phyloP scores from a whole-genome alignment of 2,797 vertebrate genomes.

The Takifugu rubripes region DNA sequence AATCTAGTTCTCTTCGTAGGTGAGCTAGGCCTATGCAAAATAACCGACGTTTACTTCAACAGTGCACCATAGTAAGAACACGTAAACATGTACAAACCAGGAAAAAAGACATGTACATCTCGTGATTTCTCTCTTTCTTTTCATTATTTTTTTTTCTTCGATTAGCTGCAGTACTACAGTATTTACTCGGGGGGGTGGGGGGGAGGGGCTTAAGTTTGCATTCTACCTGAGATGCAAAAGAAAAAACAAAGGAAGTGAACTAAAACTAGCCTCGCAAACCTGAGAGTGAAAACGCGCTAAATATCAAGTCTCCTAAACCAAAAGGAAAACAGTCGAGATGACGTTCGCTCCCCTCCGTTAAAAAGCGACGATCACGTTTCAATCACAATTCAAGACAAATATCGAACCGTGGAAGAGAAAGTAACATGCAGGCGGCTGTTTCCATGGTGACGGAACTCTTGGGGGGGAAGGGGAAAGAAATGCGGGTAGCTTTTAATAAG shows the following conservation, averaged over 20 bases:
- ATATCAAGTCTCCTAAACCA: constrained; percentile 55
- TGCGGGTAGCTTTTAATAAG: constrained; percentile 13
- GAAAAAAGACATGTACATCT: constrained; percentile 79
- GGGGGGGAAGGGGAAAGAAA: constrained; percentile 2
- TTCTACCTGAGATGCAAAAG: constrained; percentile 99
- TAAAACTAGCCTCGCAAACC: constrained; percentile 85
- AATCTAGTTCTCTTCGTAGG: constrained; percentile 78
- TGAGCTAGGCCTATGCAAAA: constrained; percentile 94
- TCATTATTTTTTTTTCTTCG: neutral
- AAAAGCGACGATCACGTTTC: constrained; percentile 42
- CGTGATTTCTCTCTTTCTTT: constrained; percentile 68
- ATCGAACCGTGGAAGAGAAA: constrained; percentile 55
- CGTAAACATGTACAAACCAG: constrained; percentile 94
- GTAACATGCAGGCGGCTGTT: constrained; percentile 19
- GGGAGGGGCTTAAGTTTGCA: constrained; percentile 83
- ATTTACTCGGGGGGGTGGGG: constrained; percentile 67
- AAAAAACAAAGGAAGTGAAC: constrained; percentile 78
- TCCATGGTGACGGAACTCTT: constrained; percentile 49
- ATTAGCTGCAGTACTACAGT: constrained; percentile 68
- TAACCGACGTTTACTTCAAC: constrained; percentile 92
- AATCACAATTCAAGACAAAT: constrained; percentile 51
- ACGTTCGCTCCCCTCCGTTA: constrained; percentile 36
- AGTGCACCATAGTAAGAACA: constrained; percentile 95
- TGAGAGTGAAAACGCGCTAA: constrained; percentile 85
- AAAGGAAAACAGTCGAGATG: constrained; percentile 20